Percentiles rank a stretch among this genome's conserved stretches.
These are phyloP conservation scores for Schizopygopsis malacanthus DNA, from an alignment of 2,797 vertebrate genomes.

Conservation along the genomic window DNA sequence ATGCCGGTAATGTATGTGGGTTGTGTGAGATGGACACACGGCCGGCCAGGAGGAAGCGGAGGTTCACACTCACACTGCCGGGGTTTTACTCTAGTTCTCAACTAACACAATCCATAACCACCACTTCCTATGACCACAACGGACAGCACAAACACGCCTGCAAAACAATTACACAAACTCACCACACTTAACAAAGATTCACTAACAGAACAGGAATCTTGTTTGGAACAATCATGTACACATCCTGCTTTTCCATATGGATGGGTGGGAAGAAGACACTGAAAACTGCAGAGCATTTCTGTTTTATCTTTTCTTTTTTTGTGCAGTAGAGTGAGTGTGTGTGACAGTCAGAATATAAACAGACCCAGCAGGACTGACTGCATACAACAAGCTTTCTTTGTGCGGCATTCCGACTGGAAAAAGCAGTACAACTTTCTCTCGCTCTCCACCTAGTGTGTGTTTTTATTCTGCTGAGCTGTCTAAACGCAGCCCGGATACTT, in stretches of 20 bases:
- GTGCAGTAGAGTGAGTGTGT: conserved; percentile 25
- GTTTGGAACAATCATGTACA: conserved; percentile 31
- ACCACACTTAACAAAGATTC: conserved; percentile 19
- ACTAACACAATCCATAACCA: conserved; percentile 46
- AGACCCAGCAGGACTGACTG: conserved; percentile 70
- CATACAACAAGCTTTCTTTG: conserved; percentile 78
- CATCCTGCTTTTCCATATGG: conserved; percentile 46
- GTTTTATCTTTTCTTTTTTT: conserved; percentile 50
- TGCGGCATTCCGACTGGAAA: conserved; percentile 77
- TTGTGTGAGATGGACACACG: conserved; percentile 24
- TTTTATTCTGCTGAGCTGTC: conserved; percentile 51
- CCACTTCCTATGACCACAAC: conserved; percentile 39
- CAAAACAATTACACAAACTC: conserved; percentile 14
- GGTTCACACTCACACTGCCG: conserved; percentile 1
- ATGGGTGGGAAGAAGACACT: conserved; percentile 1
- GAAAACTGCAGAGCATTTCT: neutral
- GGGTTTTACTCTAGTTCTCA: conserved; percentile 46
- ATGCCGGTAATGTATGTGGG: conserved; percentile 51
- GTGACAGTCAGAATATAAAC: conserved; percentile 64
- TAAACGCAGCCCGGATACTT: conserved; percentile 42
- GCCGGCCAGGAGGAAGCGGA: conserved; percentile 16
- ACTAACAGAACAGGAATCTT: neutral
- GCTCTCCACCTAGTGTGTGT: conserved; percentile 33
- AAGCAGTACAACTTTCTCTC: conserved; percentile 75
- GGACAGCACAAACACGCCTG: neutral